Percentiles rank a stretch among this genome's conserved stretches.
phyloP scores from a whole-genome alignment of 2,113 vertebrate species.

The Isichthys henryi region DNA sequence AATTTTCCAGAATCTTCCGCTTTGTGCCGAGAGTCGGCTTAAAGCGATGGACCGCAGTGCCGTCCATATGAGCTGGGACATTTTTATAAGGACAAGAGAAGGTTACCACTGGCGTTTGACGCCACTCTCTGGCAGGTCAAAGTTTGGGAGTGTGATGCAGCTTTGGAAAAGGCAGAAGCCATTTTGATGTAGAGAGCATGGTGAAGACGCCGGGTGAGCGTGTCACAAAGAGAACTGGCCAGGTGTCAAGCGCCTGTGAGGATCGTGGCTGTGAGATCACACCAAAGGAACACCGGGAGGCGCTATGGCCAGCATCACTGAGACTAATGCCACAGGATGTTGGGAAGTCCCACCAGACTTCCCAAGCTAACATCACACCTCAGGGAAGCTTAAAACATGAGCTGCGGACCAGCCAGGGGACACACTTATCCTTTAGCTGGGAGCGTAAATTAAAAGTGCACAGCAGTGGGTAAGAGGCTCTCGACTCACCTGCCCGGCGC shows the following conservation, averaged over 20 bases:
- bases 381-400: not conserved
- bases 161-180: not conserved
- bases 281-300: not conserved
- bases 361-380: not conserved
- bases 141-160: not conserved
- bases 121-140: not conserved
- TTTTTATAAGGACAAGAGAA: not conserved
- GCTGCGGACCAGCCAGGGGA: not conserved
- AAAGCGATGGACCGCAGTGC: not conserved
- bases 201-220: not conserved
- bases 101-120: not conserved
- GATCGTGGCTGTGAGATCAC: not conserved
- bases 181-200: not conserved
- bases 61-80: not conserved
- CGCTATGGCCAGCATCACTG: not conserved
- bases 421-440: not conserved
- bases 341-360: not conserved
- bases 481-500: not conserved
- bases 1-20: not conserved
- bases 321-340: not conserved
- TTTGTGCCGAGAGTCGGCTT: not conserved
- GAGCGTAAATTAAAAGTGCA: not conserved
- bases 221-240: not conserved
- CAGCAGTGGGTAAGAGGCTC: not conserved
- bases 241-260: not conserved